A percentile compares a stretch with the other conserved stretches of the same genome.
phyloP scores from a whole-genome alignment of 2,797 vertebrate genomes.

The Syngnathus rostellatus region DNA sequence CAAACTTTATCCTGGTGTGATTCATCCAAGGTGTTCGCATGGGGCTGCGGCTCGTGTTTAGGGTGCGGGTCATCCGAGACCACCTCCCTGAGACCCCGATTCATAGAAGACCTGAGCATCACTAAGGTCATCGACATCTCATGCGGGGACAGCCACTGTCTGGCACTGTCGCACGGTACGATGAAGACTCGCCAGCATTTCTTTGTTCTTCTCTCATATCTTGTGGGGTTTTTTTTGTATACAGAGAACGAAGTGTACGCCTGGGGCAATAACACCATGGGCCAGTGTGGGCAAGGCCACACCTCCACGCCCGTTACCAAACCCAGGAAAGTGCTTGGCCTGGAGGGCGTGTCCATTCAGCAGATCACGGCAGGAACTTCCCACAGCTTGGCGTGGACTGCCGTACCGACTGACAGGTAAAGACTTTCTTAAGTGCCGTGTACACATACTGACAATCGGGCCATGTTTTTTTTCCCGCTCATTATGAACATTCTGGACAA shows the following conservation, averaged over 20 bases:
- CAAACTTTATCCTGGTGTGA: not conserved
- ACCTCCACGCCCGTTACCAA: constrained; percentile 76
- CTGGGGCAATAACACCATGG: constrained; percentile 82
- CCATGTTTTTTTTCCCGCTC: no score
- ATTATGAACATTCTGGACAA: no score
- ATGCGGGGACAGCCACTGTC: constrained; percentile 78
- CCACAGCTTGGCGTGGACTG: constrained; percentile 79
- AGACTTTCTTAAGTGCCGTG: not conserved
- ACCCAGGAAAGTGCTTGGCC: constrained; percentile 76
- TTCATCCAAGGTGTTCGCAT: constrained; percentile 70
- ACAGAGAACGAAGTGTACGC: constrained; percentile 79
- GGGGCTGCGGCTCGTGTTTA: constrained; percentile 78
- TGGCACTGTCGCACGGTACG: constrained; percentile 75
- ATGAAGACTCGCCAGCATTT: not conserved
- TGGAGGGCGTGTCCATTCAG: constrained; percentile 74
- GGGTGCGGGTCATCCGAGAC: constrained; percentile 77
- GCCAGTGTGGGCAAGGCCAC: constrained; percentile 78
- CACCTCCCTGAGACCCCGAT: constrained; percentile 69
- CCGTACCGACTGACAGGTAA: constrained; percentile 75
- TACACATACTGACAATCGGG: not conserved
- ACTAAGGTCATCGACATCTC: constrained; percentile 80
- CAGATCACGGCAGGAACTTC: constrained; percentile 80
- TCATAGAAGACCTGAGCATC: constrained; percentile 74
- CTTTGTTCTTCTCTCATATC: no score
- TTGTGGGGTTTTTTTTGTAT: not conserved